Percentiles rank a stretch among this genome's conserved stretches.
Conservation (phyloP, 2,888 invertebrate genomes). For the Halocaridina rubra region DNA sequence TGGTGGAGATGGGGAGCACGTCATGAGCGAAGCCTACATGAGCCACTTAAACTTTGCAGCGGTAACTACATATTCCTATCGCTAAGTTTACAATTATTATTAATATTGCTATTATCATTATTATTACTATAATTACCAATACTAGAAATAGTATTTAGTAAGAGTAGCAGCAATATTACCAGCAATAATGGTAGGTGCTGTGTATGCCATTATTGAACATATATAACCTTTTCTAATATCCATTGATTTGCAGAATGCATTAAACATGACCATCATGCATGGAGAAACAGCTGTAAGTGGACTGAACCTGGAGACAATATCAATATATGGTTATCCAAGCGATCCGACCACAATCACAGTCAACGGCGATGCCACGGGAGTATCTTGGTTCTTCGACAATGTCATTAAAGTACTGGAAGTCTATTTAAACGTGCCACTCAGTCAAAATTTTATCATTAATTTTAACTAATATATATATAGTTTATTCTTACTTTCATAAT, state of each 20-base stretch:
- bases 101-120: too few relatives aligned
- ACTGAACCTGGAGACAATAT: slow-evolving; percentile 9
- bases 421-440: background rate
- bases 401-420: background rate
- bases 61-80: too few relatives aligned
- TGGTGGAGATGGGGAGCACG: slow-evolving; percentile 42
- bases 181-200: too few relatives aligned
- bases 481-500: too few relatives aligned
- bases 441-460: background rate
- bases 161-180: too few relatives aligned
- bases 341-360: slow-evolving; percentile 15
- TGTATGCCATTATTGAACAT: too few relatives aligned
- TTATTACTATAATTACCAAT: too few relatives aligned
- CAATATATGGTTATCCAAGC: slow-evolving; percentile 13
- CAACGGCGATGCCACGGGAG: background rate
- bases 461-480: too few relatives aligned
- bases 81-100: too few relatives aligned
- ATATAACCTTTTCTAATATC: too few relatives aligned
- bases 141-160: too few relatives aligned
- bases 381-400: background rate
- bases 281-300: slow-evolving; percentile 32
- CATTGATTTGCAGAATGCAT: background rate
- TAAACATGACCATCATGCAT: slow-evolving; percentile 17
- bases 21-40: slow-evolving; percentile 43
- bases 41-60: background rate